Evolutionary conservation across 2,797 vertebrate species (phyloP).

Genomic region (Brotogeris chrysoptera): DNA sequence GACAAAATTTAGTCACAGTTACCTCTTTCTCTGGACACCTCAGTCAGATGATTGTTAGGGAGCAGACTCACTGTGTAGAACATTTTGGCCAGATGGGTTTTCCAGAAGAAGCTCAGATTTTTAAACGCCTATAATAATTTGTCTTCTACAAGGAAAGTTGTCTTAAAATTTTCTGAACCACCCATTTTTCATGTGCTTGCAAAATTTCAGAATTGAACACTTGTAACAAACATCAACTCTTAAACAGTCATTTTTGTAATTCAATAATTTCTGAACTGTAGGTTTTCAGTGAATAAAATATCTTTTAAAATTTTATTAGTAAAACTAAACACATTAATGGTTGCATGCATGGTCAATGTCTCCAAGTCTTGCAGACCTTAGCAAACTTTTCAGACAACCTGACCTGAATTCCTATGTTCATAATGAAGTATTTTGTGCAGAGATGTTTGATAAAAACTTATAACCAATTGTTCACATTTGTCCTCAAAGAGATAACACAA

Average conservation of each 20-base stretch:
- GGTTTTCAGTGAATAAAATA: neutral
- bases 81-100: neutral
- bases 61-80: neutral
- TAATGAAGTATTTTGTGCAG: neutral
- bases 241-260: neutral
- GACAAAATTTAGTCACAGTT: neutral
- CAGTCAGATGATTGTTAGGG: neutral
- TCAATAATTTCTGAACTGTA: neutral
- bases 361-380: neutral
- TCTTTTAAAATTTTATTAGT: neutral
- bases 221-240: neutral
- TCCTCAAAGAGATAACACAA: neutral
- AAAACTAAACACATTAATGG: neutral
- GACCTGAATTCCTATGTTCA: neutral
- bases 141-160: neutral
- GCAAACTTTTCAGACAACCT: neutral
- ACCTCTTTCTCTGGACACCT: neutral
- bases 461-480: neutral
- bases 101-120: neutral
- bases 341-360: neutral
- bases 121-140: neutral
- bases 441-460: neutral
- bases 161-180: neutral
- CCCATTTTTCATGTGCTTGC: neutral
- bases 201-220: neutral